Base-by-base conservation (phyloP, 2,888 invertebrate genomes). In the Drosophila falleni region DNA sequence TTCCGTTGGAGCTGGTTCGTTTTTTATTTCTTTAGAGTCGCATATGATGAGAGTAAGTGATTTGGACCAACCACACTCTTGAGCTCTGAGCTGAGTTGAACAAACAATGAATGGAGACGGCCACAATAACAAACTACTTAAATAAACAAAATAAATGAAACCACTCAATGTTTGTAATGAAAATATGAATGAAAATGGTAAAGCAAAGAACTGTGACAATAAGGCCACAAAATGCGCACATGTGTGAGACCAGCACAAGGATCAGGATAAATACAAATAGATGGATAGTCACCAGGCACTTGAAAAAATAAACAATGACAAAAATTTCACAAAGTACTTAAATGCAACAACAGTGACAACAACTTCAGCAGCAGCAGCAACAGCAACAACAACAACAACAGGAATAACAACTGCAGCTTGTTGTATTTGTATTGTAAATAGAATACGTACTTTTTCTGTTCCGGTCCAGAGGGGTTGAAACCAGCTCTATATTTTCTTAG, bases 291-390 rank as follows among this genome's bases (percentile, higher is more conserved):
- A 47, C 26, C 58, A 58, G 46, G 26, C 89, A 67, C 81, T 74
- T 78, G 71, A 71, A 67, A 81, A 89, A 84, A 84, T 84, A 89
- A 89, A 84, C 88, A 84, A 85, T 89, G 88, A 89, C 85, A 74
- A 73, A 49, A 81, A 75, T 83, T 89, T 77, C 74, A 87, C 87
- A 89, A 87, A 83, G 83, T 89, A 81, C 83, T 83, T 69, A 84
- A 77, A 83, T 84, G 81, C 82, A 77, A 44, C 50, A 56, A 44
- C 51, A 82, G 61, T 33, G 81, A 66, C 59, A 81, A 53, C 54
- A 39, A 39, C 53, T 59, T 39, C 42, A 62, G 47, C 66, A 66
- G 8, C 35, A 8, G 1, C 29, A 67, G 47, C 66, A 66, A n/a
- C 50, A 6, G 5, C 29, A 10, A 37, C 54, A 37, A 15, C 51